Conservation (phyloP, 2,113 vertebrate species). For the Macrotus californicus region DNA sequence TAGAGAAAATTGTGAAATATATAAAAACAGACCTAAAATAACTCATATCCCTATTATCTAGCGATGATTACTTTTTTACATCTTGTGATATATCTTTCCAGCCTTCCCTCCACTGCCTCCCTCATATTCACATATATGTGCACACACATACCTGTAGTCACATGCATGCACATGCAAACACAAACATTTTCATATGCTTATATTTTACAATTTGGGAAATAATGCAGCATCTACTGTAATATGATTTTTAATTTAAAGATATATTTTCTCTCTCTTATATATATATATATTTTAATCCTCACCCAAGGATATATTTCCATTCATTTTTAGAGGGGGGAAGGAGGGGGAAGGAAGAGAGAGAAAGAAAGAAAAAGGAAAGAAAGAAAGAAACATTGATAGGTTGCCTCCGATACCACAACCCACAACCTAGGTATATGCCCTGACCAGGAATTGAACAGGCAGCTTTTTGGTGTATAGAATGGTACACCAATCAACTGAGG, state of each 20-base stretch:
- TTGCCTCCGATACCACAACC: too few relatives aligned
- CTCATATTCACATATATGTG: neutral
- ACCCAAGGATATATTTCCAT: too few relatives aligned
- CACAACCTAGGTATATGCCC: too few relatives aligned
- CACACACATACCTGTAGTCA: neutral
- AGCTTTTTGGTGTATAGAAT: too few relatives aligned
- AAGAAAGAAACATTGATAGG: too few relatives aligned
- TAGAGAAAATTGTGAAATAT: conserved; percentile 10
- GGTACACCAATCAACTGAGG: too few relatives aligned
- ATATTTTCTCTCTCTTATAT: too few relatives aligned
- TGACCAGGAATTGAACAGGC: too few relatives aligned
- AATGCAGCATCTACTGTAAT: neutral
- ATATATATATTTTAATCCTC: too few relatives aligned
- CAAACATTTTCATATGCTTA: neutral
- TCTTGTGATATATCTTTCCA: neutral
- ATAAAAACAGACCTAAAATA: neutral
- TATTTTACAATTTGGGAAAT: neutral
- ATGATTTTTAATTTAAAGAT: neutral
- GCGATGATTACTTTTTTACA: neutral
- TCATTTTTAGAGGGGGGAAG: too few relatives aligned
- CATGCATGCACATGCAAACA: neutral
- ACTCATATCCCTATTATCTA: neutral
- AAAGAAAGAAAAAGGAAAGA: too few relatives aligned
- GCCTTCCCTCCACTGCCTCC: neutral
- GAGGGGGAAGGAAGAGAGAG: too few relatives aligned